phyloP scores from a whole-genome alignment of 1,140 invertebrate species.

The Akabosia matsudoensis region DNA sequence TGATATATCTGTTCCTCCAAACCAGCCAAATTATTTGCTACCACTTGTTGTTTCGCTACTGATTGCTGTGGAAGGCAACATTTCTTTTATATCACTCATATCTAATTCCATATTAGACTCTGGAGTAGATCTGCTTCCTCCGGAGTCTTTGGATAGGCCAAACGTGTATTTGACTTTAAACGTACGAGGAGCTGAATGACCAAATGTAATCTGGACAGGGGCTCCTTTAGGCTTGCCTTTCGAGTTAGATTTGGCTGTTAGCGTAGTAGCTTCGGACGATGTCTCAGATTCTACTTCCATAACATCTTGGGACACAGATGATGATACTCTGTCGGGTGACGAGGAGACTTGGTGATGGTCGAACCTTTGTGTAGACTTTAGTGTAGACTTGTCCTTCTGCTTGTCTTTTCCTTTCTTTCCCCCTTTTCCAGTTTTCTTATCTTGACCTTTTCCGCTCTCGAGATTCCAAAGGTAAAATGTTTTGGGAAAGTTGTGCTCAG shows the following conservation, averaged over 20 bases:
- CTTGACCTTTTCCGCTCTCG: neutral
- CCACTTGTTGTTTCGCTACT: too few species aligned
- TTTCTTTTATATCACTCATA: neutral
- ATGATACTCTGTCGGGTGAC: too few species aligned
- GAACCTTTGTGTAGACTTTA: too few species aligned
- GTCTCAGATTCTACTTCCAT: too few species aligned
- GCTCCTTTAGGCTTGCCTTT: too few species aligned
- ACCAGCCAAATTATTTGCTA: too few species aligned
- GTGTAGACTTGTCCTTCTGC: neutral
- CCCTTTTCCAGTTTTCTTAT: neutral
- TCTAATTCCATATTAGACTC: neutral
- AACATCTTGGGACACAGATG: too few species aligned
- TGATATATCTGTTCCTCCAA: too few species aligned
- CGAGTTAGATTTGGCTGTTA: neutral
- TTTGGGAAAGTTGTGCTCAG: conserved; percentile 62
- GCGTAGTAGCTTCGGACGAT: too few species aligned
- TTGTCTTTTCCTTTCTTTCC: neutral
- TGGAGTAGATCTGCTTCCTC: neutral
- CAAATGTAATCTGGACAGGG: neutral
- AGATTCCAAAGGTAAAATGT: conserved; percentile 53
- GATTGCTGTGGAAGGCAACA: neutral
- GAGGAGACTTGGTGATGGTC: too few species aligned
- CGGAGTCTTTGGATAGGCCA: neutral
- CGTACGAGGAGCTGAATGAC: neutral
- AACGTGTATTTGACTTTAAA: neutral